A percentile compares a stretch with the other conserved stretches of the same genome.
phyloP scores from a whole-genome alignment of 2,113 vertebrate species.

The Alectura lathami region DNA sequence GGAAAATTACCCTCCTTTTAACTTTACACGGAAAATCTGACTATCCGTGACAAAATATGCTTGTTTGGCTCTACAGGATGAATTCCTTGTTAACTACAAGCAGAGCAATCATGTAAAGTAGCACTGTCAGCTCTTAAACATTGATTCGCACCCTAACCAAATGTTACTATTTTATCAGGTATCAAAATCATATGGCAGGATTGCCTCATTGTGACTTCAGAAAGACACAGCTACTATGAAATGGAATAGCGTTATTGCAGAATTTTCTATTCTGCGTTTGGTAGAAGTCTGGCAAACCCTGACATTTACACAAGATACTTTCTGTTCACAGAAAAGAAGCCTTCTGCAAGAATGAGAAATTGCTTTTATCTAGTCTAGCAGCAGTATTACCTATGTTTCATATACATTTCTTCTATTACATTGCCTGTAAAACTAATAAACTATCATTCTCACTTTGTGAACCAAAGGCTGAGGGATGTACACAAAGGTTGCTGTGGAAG shows the following conservation, averaged over 20 bases:
- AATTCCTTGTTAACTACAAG: slow-evolving; percentile 38
- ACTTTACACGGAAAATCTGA: slow-evolving; percentile 40
- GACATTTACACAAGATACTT: neutral
- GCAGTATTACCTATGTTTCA: neutral
- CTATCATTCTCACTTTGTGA: neutral
- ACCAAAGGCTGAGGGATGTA: fast-evolving
- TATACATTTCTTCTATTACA: neutral
- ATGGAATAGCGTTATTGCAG: neutral
- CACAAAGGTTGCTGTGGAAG: neutral
- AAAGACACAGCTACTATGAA: neutral
- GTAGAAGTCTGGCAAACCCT: neutral
- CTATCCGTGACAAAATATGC: slow-evolving; percentile 40
- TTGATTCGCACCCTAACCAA: neutral
- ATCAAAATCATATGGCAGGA: neutral
- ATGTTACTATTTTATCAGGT: neutral
- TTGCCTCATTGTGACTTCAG: neutral
- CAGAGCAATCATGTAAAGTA: slow-evolving; percentile 42
- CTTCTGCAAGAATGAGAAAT: neutral
- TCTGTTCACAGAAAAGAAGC: neutral
- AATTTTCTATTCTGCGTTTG: neutral
- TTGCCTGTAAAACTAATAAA: neutral
- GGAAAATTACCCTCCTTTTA: slow-evolving; percentile 1
- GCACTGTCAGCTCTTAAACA: slow-evolving; percentile 17
- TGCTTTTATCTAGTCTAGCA: neutral
- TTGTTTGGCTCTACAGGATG: slow-evolving; percentile 38